Conservation (phyloP, 2,888 invertebrate genomes). For the Heliconius charithonia region DNA sequence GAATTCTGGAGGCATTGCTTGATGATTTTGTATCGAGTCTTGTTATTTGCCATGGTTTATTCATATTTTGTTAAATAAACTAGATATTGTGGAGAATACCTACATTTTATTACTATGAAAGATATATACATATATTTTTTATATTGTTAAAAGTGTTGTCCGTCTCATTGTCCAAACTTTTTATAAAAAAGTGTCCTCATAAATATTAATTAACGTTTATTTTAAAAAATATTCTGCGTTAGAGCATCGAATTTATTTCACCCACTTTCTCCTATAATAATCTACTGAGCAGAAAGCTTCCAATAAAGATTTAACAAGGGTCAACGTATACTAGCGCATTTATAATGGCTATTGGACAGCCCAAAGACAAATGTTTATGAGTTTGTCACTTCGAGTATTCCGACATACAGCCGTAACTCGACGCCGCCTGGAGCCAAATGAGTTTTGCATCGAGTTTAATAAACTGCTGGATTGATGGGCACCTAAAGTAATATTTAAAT, state of each 20-base stretch:
- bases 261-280: background rate
- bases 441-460: conserved; percentile 69
- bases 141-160: too few species aligned
- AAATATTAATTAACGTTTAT: too few species aligned
- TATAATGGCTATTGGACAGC: conserved; percentile 64
- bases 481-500: conserved; percentile 12
- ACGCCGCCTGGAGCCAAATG: conserved; percentile 64
- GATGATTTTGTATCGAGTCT: too few species aligned
- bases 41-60: too few species aligned
- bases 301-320: conserved; percentile 45
- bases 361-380: conserved; percentile 83
- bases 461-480: conserved; percentile 63
- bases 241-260: background rate
- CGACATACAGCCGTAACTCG: conserved; percentile 61
- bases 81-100: too few species aligned
- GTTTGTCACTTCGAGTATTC: conserved; percentile 77
- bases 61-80: too few species aligned
- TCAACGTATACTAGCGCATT: conserved; percentile 60
- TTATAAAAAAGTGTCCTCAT: too few species aligned
- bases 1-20: too few species aligned
- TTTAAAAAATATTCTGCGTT: too few species aligned
- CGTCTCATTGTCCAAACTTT: too few species aligned
- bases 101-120: too few species aligned
- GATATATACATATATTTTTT: too few species aligned
- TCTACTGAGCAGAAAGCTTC: conserved; percentile 31